phyloP scores from a whole-genome alignment of 2,888 invertebrate species.

The Chydorus sphaericus region DNA sequence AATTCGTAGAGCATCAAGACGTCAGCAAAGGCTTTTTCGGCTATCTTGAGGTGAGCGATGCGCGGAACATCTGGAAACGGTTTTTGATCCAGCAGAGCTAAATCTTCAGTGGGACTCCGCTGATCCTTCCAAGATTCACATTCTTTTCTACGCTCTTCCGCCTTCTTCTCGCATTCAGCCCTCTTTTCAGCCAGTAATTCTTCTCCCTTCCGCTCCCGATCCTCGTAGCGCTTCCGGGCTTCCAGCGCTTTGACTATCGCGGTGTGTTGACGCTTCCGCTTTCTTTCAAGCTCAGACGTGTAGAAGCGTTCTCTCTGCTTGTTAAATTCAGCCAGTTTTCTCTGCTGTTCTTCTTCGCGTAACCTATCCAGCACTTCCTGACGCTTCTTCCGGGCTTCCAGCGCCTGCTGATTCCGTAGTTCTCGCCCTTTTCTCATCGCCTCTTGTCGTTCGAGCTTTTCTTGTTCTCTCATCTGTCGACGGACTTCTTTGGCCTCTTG shows the following conservation, averaged over 20 bases:
- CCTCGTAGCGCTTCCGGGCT: conserved; percentile 47
- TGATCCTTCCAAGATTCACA: conserved; percentile 50
- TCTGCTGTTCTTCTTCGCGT: conserved; percentile 65
- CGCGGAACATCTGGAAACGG: conserved; percentile 44
- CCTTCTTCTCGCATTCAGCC: conserved; percentile 66
- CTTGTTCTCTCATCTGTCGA: conserved; percentile 52
- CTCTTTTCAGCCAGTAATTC: conserved; percentile 67
- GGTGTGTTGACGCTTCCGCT: conserved; percentile 79
- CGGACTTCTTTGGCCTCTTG: conserved; percentile 61
- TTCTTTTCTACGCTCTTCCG: conserved; percentile 52
- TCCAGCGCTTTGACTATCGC: conserved; percentile 75
- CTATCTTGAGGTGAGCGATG: conserved; percentile 61
- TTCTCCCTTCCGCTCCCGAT: conserved; percentile 25
- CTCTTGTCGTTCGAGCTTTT: conserved; percentile 68
- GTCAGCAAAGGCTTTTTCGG: conserved; percentile 81
- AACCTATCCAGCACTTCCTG: conserved; percentile 74
- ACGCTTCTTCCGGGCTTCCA: conserved; percentile 66
- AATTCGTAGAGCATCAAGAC: conserved; percentile 90
- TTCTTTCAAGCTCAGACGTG: conserved; percentile 75
- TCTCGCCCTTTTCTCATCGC: conserved; percentile 66
- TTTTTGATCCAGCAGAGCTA: conserved; percentile 61
- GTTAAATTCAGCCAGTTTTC: conserved; percentile 81
- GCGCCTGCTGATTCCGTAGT: conserved; percentile 40
- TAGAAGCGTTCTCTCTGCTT: conserved; percentile 69
- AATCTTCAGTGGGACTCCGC: conserved; percentile 82